Conservation (phyloP, 2,888 invertebrate genomes). For the Cryptus armator region DNA sequence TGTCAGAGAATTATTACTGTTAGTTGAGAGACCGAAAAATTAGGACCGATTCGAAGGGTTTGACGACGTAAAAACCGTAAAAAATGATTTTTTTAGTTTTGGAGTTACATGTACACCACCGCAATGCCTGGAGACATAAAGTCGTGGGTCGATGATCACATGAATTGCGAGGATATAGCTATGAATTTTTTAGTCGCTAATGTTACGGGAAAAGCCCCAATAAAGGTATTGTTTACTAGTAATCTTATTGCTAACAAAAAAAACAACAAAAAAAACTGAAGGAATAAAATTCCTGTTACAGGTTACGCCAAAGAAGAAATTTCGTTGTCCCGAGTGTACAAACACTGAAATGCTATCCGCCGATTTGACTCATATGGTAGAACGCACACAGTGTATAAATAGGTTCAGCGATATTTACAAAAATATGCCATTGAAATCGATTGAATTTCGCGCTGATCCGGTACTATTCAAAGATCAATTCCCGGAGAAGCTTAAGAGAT, state of each 20-base stretch:
- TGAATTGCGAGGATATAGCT: constrained; percentile 99
- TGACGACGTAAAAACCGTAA: too few species aligned
- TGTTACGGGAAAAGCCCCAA: constrained; percentile 96
- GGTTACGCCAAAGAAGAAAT: constrained; percentile 98
- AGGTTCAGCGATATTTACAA: constrained; percentile 91
- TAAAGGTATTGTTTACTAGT: constrained; percentile 88
- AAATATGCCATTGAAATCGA: constrained; percentile 93
- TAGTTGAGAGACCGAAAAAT: too few species aligned
- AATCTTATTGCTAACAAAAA: neutral
- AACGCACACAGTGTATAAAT: constrained; percentile 96
- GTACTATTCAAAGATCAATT: constrained; percentile 95
- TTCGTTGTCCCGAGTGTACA: constrained; percentile 97
- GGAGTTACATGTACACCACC: constrained; percentile 97
- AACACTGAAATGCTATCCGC: constrained; percentile 98
- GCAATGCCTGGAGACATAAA: constrained; percentile 94
- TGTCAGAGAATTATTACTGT: too few species aligned
- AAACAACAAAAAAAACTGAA: neutral
- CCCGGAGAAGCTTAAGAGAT: constrained; percentile 94
- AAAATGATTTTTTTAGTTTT: constrained; percentile 87
- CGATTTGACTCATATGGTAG: constrained; percentile 96
- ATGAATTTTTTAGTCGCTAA: constrained; percentile 99
- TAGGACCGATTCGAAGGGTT: too few species aligned
- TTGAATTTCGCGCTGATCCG: constrained; percentile 98
- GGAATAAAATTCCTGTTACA: constrained; percentile 78
- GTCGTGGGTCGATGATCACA: constrained; percentile 96